phyloP scores from a whole-genome alignment of 2,888 invertebrate genomes.

The Holacanthella duospinosa region DNA sequence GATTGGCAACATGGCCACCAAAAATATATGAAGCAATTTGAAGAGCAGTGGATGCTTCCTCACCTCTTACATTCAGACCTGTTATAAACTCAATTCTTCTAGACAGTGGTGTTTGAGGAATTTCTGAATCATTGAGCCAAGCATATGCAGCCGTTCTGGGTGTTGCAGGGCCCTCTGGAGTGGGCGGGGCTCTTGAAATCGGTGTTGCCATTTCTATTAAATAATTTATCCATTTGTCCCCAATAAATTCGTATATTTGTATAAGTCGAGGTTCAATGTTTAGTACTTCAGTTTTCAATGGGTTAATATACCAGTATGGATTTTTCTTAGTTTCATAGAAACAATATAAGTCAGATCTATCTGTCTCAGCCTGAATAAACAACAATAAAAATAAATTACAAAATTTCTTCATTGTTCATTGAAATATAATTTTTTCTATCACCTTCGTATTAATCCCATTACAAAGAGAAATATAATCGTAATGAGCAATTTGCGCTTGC shows the following conservation, averaged over 20 bases:
- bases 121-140: slow-evolving; percentile 30
- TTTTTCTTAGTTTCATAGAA: slow-evolving; percentile 17
- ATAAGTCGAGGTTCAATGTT: slow-evolving; percentile 18
- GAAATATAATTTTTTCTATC: not conserved
- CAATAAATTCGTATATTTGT: slow-evolving; percentile 27
- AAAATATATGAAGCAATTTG: slow-evolving; percentile 34
- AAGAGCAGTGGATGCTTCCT: slow-evolving; percentile 24
- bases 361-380: slow-evolving; percentile 14
- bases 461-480: slow-evolving; percentile 34
- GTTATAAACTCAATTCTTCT: slow-evolving; percentile 30
- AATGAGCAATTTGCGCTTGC: slow-evolving; percentile 18
- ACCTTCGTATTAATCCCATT: slow-evolving; percentile 33
- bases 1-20: slow-evolving; percentile 34
- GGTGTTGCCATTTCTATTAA: slow-evolving; percentile 20
- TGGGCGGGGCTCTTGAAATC: slow-evolving; percentile 28
- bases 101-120: slow-evolving; percentile 22
- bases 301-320: slow-evolving; percentile 21
- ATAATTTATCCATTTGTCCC: slow-evolving; percentile 24
- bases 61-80: slow-evolving; percentile 28
- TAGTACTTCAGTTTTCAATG: slow-evolving; percentile 21
- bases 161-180: slow-evolving; percentile 20
- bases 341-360: slow-evolving; percentile 15
- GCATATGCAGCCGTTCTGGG: slow-evolving; percentile 34
- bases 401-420: not conserved
- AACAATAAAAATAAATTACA: not conserved